These are phyloP conservation scores for Megalops cyprinoides DNA, from an alignment of 2,797 vertebrate species.

Conservation along the genomic window DNA sequence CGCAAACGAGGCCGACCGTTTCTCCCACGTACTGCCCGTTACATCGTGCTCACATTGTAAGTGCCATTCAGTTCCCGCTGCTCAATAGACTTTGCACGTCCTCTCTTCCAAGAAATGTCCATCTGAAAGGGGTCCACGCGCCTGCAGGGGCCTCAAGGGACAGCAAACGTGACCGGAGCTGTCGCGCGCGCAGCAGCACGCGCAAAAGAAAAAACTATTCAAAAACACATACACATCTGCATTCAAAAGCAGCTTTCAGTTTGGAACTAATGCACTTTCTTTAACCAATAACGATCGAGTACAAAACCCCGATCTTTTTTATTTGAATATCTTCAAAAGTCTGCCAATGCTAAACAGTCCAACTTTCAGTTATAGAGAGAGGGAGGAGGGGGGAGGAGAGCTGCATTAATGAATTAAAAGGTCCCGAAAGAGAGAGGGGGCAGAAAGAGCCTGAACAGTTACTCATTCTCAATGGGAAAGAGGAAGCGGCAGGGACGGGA, in stretches of 20 bases:
- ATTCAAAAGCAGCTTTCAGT: not conserved
- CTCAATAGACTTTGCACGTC: not conserved
- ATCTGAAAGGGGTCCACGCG: not conserved
- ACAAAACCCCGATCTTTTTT: not conserved
- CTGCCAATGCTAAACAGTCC: not conserved
- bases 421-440: conserved; percentile 41
- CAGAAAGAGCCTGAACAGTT: conserved; percentile 53
- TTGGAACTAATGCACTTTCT: not conserved
- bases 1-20: no score
- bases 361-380: conserved; percentile 31
- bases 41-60: no score
- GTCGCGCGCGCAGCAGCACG: not conserved
- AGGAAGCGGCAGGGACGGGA: conserved; percentile 39
- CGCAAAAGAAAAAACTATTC: not conserved
- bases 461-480: conserved; percentile 63
- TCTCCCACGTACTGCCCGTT: no score
- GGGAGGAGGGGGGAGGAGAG: conserved; percentile 59
- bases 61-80: no score
- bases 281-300: not conserved
- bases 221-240: not conserved
- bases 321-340: not conserved
- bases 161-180: not conserved
- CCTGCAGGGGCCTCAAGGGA: not conserved
- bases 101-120: not conserved
- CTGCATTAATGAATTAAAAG: conserved; percentile 79